These are phyloP conservation scores for Tamandua tetradactyla DNA, from an alignment of 2,797 vertebrate species.

Conservation along the genomic window DNA sequence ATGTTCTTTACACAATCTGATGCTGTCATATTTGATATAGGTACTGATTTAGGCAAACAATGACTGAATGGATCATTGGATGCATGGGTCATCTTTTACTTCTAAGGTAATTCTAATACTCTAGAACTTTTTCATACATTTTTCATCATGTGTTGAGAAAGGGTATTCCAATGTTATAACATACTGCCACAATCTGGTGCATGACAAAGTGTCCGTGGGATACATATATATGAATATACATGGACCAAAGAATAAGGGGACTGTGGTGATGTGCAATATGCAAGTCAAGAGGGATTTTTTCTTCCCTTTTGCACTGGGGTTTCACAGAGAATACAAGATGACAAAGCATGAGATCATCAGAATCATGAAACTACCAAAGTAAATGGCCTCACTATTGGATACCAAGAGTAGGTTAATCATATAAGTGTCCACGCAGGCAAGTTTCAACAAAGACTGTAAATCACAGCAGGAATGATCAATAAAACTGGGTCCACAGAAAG, in stretches of 20 bases:
- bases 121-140: not conserved
- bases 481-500: no score
- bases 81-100: not conserved
- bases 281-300: conserved; percentile 10
- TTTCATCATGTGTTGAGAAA: conserved; percentile 22
- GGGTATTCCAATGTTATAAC: conserved; percentile 4
- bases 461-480: no score
- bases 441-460: no score
- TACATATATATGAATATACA: conserved; percentile 30
- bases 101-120: not conserved
- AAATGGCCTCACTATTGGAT: not conserved
- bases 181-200: not conserved
- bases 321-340: no score
- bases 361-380: not conserved
- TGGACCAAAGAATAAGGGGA: conserved; percentile 55
- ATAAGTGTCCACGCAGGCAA: conserved; percentile 47
- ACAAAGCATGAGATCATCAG: no score
- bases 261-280: conserved; percentile 43
- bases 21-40: no score
- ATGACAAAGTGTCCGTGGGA: not conserved
- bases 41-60: not conserved
- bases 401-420: not conserved
- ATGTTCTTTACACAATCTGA: no score
- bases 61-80: not conserved
- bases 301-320: conserved; percentile 12